phyloP scores from a whole-genome alignment of 2,113 vertebrate species.

The Ranitomeya imitator region DNA sequence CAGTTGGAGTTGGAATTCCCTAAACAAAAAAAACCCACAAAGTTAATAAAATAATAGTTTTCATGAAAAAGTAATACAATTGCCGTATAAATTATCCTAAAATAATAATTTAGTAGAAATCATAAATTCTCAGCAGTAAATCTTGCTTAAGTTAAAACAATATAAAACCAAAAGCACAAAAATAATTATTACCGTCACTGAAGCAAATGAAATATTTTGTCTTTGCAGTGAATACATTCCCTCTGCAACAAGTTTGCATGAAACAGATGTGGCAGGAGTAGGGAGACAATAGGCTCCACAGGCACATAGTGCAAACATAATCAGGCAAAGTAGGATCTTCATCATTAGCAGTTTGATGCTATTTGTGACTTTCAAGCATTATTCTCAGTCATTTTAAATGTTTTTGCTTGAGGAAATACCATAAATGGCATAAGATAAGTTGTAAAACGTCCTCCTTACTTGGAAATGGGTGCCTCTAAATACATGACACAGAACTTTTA shows the following conservation, averaged over 20 bases:
- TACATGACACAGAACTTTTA: slow-evolving; percentile 14
- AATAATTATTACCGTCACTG: neutral
- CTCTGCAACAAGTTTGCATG: neutral
- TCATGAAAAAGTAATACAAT: neutral
- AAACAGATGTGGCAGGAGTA: neutral
- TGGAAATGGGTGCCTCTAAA: neutral
- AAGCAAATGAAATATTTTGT: neutral
- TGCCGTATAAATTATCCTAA: neutral
- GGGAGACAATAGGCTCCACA: neutral
- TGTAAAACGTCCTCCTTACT: neutral
- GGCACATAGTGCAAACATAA: neutral
- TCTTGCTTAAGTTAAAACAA: neutral
- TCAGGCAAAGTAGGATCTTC: neutral
- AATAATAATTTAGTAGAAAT: neutral
- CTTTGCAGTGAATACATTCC: neutral
- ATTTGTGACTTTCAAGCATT: neutral
- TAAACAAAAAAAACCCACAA: neutral
- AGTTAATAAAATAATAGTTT: too few relatives aligned
- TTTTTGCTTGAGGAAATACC: slow-evolving; percentile 29
- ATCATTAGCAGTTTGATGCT: neutral
- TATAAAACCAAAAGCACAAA: neutral
- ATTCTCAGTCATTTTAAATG: slow-evolving; percentile 10
- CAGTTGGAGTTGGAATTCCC: neutral
- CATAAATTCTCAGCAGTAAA: neutral
- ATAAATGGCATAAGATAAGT: slow-evolving; percentile 19